phyloP scores from a whole-genome alignment of 2,113 vertebrate genomes.

The Camelus bactrianus region DNA sequence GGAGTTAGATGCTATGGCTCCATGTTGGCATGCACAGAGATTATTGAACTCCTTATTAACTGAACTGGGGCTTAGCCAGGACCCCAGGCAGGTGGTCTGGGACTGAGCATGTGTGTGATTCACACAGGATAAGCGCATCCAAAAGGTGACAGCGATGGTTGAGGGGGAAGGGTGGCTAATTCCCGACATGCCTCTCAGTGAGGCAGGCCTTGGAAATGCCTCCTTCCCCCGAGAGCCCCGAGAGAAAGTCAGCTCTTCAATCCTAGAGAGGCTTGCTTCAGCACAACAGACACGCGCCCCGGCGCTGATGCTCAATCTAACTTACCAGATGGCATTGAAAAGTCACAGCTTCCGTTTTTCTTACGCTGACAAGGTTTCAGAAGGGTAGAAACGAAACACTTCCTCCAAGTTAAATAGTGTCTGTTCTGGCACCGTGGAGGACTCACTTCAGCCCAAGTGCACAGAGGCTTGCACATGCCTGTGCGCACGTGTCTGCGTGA shows the following conservation, averaged over 20 bases:
- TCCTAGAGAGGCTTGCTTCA: conserved; percentile 40
- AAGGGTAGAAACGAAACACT: conserved; percentile 71
- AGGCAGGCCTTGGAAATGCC: background rate
- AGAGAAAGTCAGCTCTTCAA: background rate
- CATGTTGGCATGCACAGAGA: background rate
- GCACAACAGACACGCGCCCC: background rate
- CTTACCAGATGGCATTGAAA: conserved; percentile 78
- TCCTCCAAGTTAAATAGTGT: conserved; percentile 71
- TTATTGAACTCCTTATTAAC: conserved; percentile 27
- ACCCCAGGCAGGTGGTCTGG: background rate
- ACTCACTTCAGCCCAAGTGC: background rate
- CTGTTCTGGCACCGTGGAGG: background rate
- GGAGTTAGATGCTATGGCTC: background rate
- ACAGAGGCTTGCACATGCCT: background rate
- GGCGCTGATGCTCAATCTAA: conserved; percentile 71
- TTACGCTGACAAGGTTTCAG: conserved; percentile 71
- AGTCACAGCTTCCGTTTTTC: conserved; percentile 77
- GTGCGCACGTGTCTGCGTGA: background rate
- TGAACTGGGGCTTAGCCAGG: background rate
- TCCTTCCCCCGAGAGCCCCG: background rate
- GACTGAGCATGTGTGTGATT: background rate
- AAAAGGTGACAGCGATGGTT: background rate
- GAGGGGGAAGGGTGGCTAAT: background rate
- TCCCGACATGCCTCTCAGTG: background rate
- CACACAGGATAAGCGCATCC: background rate